Evolutionary conservation across 1,140 invertebrate genomes (phyloP), one percentile per base, ranked within the genome.

Genomic region (Panagrolaimus sp.): DNA sequence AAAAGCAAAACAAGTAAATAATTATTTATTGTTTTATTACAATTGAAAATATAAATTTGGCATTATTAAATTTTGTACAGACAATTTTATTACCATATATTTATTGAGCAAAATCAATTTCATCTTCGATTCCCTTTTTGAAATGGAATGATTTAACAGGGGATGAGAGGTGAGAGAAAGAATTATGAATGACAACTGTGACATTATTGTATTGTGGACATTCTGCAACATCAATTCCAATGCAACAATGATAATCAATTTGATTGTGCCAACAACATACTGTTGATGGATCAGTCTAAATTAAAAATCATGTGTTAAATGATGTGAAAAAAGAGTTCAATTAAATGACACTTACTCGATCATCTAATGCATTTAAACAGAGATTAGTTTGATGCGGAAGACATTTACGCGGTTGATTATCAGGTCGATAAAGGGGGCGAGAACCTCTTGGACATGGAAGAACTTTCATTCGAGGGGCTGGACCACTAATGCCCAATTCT

Each of bases 211-310:
- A 81, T 21, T 72, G 67, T 5, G 79, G 79, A 48, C 78, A 82
- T 63, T 79, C 69, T 26, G 26, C 58, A 65, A 32, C 70, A 43
- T 70, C 73, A 12, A 83, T 72, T 47, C 80, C 76, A 43, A 81
- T 71, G 55, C 80, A 82, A 71, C 80, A 82, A 66, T 78, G 81
- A 58, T 82, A 82, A 69, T 82, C 80, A 24, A 82, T 81, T 38
- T 82, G 79, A 70, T 82, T 82, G 64, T 82, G 78, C 63, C 78
- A 82, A 68, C 80, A 82, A 67, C 80, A 82, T 14, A 82, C 80
- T 24, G 76, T 73, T 12, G 66, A 67, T 4, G 77, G 67, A 46
- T 79, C 73, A 17, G 77, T 69, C 77, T 80, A 67, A 21, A 14
- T 63, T 67, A 17, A 67, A n/a, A 65, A 65, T 6, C 21, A 10